These are phyloP conservation scores for Gonatopus flavifemur DNA, from an alignment of 1,140 invertebrate species.

Conservation along the genomic window DNA sequence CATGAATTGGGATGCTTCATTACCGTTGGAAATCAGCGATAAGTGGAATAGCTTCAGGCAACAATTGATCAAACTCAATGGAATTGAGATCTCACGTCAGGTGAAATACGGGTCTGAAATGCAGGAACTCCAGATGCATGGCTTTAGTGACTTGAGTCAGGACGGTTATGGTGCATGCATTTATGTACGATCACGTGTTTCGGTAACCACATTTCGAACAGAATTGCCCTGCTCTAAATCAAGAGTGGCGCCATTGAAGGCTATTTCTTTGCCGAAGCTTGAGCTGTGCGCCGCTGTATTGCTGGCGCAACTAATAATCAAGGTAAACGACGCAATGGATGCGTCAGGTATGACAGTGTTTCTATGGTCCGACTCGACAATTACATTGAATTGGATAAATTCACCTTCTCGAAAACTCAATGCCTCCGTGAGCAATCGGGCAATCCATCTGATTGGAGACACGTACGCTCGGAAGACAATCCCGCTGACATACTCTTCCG, in stretches of 20 bases:
- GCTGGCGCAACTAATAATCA: background rate
- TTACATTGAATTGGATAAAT: constrained; percentile 39
- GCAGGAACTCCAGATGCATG: too few species aligned
- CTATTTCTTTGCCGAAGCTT: background rate
- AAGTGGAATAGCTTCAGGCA: too few species aligned
- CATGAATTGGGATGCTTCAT: background rate
- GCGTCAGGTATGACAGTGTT: too few species aligned
- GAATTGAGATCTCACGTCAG: too few species aligned
- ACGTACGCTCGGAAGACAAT: constrained; percentile 12
- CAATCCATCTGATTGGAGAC: constrained; percentile 23
- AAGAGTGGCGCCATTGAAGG: constrained; percentile 9
- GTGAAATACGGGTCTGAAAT: too few species aligned
- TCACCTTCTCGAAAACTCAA: constrained; percentile 23
- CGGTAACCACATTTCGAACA: background rate
- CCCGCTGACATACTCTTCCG: background rate
- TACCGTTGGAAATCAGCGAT: too few species aligned
- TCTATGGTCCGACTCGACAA: constrained; percentile 35
- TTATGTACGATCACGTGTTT: background rate
- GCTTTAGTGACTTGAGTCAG: too few species aligned
- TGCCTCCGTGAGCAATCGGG: constrained; percentile 22
- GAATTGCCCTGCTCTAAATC: background rate
- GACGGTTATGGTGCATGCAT: constrained; percentile 1
- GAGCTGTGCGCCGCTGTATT: constrained; percentile 2
- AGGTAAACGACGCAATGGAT: background rate
- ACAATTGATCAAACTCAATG: too few species aligned